A percentile compares a stretch with the other conserved stretches of the same genome.
phyloP scores from a whole-genome alignment of 2,888 invertebrate genomes.

The Drosophila tanythrix region DNA sequence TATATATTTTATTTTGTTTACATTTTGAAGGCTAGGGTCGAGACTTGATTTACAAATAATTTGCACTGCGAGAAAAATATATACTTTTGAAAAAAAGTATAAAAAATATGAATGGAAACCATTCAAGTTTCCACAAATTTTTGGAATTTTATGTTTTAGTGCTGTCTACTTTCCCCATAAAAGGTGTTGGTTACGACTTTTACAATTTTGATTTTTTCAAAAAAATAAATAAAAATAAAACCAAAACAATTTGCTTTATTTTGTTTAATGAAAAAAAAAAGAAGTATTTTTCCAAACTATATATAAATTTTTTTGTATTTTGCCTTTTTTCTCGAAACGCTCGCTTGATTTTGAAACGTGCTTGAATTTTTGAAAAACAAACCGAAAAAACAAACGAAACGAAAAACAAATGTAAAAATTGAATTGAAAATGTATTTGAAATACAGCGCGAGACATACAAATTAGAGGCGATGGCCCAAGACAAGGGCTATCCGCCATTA shows the following conservation, averaged over 20 bases:
- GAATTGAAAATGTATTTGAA: slow-evolving; percentile 54
- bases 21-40: slow-evolving; percentile 75
- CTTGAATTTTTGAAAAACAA: slow-evolving; percentile 48
- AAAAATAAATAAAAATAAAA: background rate
- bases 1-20: slow-evolving; percentile 6
- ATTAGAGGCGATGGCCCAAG: slow-evolving; percentile 99
- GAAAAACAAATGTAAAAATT: slow-evolving; percentile 4
- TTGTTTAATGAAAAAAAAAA: slow-evolving; percentile 24
- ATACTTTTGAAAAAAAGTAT: slow-evolving; percentile 27
- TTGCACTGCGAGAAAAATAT: slow-evolving; percentile 66
- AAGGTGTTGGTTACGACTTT: slow-evolving; percentile 56
- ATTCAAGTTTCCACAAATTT: slow-evolving; percentile 24
- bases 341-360: slow-evolving; percentile 68
- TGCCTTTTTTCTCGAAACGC: slow-evolving; percentile 66
- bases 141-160: slow-evolving; percentile 35
- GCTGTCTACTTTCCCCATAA: slow-evolving; percentile 18
- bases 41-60: slow-evolving; percentile 67
- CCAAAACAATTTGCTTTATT: slow-evolving; percentile 29
- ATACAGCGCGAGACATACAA: slow-evolving; percentile 97
- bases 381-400: slow-evolving; percentile 34
- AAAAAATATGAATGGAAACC: background rate
- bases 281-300: slow-evolving; percentile 35
- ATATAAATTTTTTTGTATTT: slow-evolving; percentile 65
- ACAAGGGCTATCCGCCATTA: slow-evolving; percentile 97
- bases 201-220: slow-evolving; percentile 34